Evolutionary conservation across 2,797 vertebrate species (phyloP).

Genomic region (Sebastes steindachneri): DNA sequence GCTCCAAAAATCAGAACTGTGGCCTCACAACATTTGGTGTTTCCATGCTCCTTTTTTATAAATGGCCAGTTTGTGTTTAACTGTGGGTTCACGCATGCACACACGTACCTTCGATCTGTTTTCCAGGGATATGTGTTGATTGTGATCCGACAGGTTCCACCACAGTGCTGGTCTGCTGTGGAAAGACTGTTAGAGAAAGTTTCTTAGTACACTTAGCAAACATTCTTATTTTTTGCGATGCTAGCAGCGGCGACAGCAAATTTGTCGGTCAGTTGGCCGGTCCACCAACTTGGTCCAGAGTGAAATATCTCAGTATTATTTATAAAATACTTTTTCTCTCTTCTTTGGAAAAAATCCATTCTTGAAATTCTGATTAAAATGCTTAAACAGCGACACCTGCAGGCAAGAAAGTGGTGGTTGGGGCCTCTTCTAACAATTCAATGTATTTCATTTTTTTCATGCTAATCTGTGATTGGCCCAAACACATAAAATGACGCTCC

Average conservation of each 20-base stretch:
- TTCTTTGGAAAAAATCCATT: too few relatives aligned
- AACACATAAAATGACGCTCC: too few relatives aligned
- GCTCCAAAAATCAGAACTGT: accelerated
- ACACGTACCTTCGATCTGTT: neutral
- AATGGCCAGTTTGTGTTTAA: neutral
- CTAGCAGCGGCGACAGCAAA: neutral
- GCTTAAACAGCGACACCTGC: too few relatives aligned
- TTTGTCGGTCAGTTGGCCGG: neutral
- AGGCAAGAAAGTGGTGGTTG: too few relatives aligned
- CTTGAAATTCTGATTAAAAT: too few relatives aligned
- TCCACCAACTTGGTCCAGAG: neutral
- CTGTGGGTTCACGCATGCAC: neutral
- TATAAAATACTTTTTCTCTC: too few relatives aligned
- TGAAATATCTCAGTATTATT: neutral
- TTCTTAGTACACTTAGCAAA: neutral
- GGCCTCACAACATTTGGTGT: neutral
- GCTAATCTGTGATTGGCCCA: too few relatives aligned
- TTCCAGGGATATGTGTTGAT: neutral
- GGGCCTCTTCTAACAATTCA: too few relatives aligned
- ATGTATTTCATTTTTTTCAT: too few relatives aligned
- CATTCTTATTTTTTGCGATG: neutral
- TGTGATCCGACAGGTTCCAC: neutral
- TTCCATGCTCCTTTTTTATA: neutral
- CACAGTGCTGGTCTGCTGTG: neutral
- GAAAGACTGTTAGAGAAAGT: slow-evolving; percentile 9